Base-by-base conservation (phyloP, 2,113 vertebrate genomes). In the Amblyopsis rosae region DNA sequence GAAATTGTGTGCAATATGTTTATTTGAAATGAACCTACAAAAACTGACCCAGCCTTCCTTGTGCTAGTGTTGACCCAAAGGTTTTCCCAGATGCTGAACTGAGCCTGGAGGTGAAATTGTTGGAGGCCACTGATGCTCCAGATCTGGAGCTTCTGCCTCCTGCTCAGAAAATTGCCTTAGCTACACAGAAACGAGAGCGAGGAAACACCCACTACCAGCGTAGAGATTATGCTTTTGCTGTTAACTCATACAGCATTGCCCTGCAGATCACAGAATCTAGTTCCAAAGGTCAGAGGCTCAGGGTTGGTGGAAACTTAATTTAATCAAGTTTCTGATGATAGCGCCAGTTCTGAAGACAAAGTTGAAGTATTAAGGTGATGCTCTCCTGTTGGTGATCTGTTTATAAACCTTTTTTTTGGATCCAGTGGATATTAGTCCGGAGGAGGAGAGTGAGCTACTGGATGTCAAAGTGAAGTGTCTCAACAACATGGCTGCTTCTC, bases 401-500 rank as follows among this genome's bases (percentile, higher is more conserved):
- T 10, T 32, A 6, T 65, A 11, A 11, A 73, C 4, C 74, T 9
- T 12, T 62, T 62, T 9, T 62, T 60, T 3, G 41, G 35, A 66
- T 48, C 9, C 88, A 99, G 98, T 99, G 64, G 93, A 98, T 66
- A 94, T 98, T 75, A 95, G 75, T 10, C 82, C 87, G 0, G 93
- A 96, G 0, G 96, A 98, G 79, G 98, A 98, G 81, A 88, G 90
- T 0, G 92, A 95, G 59, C 84, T 99, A 72, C 69, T 96, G 64
- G 95, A 95, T 0, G 91, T 99, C 70, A 97, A 98, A 88, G 93
- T 99, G 76, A 99, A 98, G 76, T 99, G 98, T 89, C 91, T 99
- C 58, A 99, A 99, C 92, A 99, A 99, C 88, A 93, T 99, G 91
- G 98, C 98, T 0, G 98, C 98, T 0, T 94, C 96, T 0, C 97